Conservation (phyloP, 1,140 invertebrate genomes). For the Heliconius eleuchia region DNA sequence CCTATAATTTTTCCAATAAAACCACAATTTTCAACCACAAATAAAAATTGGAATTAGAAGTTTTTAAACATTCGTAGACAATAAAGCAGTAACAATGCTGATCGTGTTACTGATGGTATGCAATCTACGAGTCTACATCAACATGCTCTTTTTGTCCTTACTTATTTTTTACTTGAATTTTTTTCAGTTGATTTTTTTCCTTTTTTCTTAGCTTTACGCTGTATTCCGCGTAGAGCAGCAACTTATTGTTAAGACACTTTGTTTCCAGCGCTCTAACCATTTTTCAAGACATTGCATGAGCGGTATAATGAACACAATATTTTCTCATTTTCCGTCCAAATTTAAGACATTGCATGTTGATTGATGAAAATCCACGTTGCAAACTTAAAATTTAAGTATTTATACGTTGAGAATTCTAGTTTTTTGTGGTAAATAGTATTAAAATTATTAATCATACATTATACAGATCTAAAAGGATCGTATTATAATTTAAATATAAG, state of each 20-base stretch:
- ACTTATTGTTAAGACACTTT: too few species aligned
- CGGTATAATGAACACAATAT: too few species aligned
- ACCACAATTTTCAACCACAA: neutral
- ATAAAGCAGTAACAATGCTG: slow-evolving; percentile 47
- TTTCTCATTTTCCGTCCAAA: too few species aligned
- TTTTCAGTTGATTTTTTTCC: neutral
- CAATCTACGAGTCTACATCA: slow-evolving; percentile 22
- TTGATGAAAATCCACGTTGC: too few species aligned
- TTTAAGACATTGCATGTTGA: too few species aligned
- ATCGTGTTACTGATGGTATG: slow-evolving; percentile 41
- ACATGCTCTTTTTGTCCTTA: slow-evolving; percentile 2
- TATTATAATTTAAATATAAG: neutral
- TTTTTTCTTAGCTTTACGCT: too few species aligned
- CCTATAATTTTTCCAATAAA: too few species aligned
- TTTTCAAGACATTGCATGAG: too few species aligned
- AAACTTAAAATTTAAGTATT: too few species aligned
- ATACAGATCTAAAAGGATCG: neutral
- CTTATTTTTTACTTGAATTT: neutral
- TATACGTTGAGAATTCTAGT: neutral
- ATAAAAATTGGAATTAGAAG: slow-evolving; percentile 9
- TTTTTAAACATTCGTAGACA: slow-evolving; percentile 50
- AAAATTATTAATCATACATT: slow-evolving; percentile 3
- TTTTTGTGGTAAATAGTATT: neutral
- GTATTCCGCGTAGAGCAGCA: too few species aligned
- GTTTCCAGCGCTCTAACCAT: too few species aligned